Evolutionary conservation across 1,140 invertebrate genomes (phyloP).

Genomic region (Drosophila kepulauana): DNA sequence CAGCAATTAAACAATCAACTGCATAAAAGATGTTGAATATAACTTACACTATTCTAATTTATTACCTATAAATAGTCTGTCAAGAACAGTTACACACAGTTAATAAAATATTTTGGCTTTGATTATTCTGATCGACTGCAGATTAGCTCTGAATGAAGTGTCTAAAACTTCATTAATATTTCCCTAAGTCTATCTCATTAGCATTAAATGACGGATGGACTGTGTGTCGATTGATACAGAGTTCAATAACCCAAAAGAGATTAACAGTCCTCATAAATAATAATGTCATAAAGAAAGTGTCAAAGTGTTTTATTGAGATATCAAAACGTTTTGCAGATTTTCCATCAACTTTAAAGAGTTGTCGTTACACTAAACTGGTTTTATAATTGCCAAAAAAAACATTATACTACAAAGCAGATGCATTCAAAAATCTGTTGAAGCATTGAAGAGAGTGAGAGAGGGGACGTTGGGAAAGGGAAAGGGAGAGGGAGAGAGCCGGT

Average conservation of each 20-base stretch:
- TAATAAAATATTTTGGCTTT: neutral
- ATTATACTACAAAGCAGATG: conserved; percentile 26
- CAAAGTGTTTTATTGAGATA: conserved; percentile 56
- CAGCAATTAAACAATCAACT: too few species aligned
- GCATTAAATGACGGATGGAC: conserved; percentile 20
- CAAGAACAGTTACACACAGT: too few species aligned
- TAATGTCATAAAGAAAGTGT: conserved; percentile 67
- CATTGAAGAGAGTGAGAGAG: neutral
- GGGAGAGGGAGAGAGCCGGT: conserved; percentile 21
- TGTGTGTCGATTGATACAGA: conserved; percentile 43
- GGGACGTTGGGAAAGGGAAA: neutral
- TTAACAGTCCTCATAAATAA: conserved; percentile 33
- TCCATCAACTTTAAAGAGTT: conserved; percentile 36
- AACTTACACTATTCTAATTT: too few species aligned
- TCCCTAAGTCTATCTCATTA: neutral
- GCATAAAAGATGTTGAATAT: too few species aligned
- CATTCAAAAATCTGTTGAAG: conserved; percentile 27
- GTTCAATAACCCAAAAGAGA: conserved; percentile 62
- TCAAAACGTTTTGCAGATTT: conserved; percentile 58
- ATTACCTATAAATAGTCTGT: too few species aligned
- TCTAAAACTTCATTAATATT: neutral
- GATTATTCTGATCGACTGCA: neutral
- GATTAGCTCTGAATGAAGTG: conserved; percentile 19
- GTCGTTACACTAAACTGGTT: conserved; percentile 73
- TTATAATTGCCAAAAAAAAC: conserved; percentile 51